Conservation (phyloP, 1,140 invertebrate species). For the Monomorium pharaonis region DNA sequence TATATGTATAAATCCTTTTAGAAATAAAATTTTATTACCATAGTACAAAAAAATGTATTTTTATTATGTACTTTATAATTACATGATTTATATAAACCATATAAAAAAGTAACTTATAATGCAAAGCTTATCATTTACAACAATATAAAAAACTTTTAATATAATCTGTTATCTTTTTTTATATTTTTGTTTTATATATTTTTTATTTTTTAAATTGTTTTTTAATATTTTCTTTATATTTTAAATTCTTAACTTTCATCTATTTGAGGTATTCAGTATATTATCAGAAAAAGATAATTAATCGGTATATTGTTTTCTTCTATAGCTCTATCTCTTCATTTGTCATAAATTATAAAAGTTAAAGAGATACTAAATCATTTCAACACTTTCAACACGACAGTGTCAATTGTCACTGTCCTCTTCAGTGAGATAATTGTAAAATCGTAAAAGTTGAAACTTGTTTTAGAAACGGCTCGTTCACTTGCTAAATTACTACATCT, state of each 20-base stretch:
- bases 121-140: neutral
- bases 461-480: too few relatives aligned
- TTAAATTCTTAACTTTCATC: conserved; percentile 31
- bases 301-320: too few relatives aligned
- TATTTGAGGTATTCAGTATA: conserved; percentile 48
- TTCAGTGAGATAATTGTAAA: neutral
- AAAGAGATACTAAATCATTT: too few relatives aligned
- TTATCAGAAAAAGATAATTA: too few relatives aligned
- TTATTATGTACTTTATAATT: conserved; percentile 6
- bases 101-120: conserved; percentile 53
- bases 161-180: neutral
- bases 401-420: neutral
- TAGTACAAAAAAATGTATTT: conserved; percentile 54
- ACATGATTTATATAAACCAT: neutral
- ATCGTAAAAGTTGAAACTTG: conserved; percentile 47
- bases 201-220: too few relatives aligned
- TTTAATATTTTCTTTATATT: too few relatives aligned
- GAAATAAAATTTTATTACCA: neutral
- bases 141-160: neutral
- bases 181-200: too few relatives aligned
- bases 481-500: conserved; percentile 43
- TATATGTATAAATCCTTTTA: neutral
- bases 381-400: too few relatives aligned
- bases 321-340: too few relatives aligned
- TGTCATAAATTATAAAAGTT: too few relatives aligned